phyloP scores from a whole-genome alignment of 2,113 vertebrate genomes.

The Plotosus lineatus region DNA sequence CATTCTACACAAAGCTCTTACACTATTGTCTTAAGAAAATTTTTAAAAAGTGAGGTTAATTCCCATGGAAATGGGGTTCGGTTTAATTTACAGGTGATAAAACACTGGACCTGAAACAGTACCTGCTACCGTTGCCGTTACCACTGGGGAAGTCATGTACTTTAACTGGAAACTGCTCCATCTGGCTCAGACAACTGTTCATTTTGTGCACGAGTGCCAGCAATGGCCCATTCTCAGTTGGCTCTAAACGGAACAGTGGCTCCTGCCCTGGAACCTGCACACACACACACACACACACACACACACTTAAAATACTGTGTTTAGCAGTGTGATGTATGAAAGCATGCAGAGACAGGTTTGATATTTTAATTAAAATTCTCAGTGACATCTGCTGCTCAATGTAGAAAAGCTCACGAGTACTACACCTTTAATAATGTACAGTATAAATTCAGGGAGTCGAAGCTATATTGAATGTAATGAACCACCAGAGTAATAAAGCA shows the following conservation, averaged over 20 bases:
- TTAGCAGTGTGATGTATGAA: too few species aligned
- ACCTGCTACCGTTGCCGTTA: conserved; percentile 98
- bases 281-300: conserved; percentile 19
- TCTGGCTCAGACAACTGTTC: conserved; percentile 98
- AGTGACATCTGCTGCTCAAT: too few species aligned
- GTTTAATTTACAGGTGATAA: neutral
- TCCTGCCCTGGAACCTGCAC: conserved; percentile 89
- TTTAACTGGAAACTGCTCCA: conserved; percentile 99
- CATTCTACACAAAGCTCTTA: too few species aligned
- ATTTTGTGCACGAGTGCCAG: conserved; percentile 96
- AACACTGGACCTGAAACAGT: conserved; percentile 36
- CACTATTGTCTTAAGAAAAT: too few species aligned
- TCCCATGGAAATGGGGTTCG: neutral
- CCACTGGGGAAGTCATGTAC: conserved; percentile 98
- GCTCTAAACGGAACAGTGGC: conserved; percentile 85
- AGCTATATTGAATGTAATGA: too few species aligned
- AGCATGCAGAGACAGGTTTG: too few species aligned
- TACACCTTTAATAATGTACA: too few species aligned
- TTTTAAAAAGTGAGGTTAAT: too few species aligned
- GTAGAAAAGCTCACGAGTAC: too few species aligned
- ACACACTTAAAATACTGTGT: neutral
- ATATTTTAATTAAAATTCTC: too few species aligned
- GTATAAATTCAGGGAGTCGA: too few species aligned
- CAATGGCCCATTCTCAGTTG: conserved; percentile 85
- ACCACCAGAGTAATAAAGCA: too few species aligned